A percentile compares a stretch with the other conserved stretches of the same genome.
Evolutionary conservation across 2,113 vertebrate species (phyloP).

Genomic region (Beaufortia kweichowensis): DNA sequence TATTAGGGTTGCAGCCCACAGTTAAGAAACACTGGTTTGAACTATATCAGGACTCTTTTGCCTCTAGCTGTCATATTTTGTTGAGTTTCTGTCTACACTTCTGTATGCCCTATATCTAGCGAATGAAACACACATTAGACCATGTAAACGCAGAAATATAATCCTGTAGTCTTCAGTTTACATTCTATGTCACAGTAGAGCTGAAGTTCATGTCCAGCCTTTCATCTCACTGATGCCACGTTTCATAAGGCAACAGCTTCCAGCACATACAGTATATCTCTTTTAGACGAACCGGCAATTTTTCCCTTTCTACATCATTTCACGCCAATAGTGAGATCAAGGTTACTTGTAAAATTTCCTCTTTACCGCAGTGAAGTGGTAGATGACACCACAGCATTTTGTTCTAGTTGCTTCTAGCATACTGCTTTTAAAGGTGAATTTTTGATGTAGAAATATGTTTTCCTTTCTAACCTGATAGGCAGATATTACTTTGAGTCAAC

Average conservation of each 20-base stretch:
- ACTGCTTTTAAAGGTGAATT: slow-evolving; percentile 14
- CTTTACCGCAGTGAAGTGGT: slow-evolving; percentile 36
- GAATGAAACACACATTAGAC: neutral
- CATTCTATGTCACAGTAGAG: slow-evolving; percentile 22
- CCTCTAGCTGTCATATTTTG: neutral
- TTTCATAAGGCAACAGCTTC: slow-evolving; percentile 47
- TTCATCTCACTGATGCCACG: slow-evolving; percentile 38
- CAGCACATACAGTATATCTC: slow-evolving; percentile 1
- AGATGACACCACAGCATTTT: slow-evolving; percentile 34
- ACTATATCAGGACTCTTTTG: too few relatives aligned
- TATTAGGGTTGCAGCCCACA: too few relatives aligned
- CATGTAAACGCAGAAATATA: neutral
- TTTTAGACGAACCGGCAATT: slow-evolving; percentile 30
- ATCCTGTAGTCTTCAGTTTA: slow-evolving; percentile 10
- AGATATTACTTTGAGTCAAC: too few relatives aligned
- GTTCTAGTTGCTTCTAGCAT: slow-evolving; percentile 21
- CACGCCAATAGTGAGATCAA: slow-evolving; percentile 48
- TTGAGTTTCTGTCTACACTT: neutral
- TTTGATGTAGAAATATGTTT: too few relatives aligned
- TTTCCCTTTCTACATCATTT: slow-evolving; percentile 41
- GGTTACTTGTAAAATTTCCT: slow-evolving; percentile 37
- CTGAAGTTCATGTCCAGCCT: slow-evolving; percentile 28
- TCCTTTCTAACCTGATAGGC: too few relatives aligned
- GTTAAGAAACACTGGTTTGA: too few relatives aligned
- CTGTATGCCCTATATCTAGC: neutral